These are phyloP conservation scores for Eustalomyia histrio DNA, from an alignment of 2,888 invertebrate genomes.

Conservation along the genomic window DNA sequence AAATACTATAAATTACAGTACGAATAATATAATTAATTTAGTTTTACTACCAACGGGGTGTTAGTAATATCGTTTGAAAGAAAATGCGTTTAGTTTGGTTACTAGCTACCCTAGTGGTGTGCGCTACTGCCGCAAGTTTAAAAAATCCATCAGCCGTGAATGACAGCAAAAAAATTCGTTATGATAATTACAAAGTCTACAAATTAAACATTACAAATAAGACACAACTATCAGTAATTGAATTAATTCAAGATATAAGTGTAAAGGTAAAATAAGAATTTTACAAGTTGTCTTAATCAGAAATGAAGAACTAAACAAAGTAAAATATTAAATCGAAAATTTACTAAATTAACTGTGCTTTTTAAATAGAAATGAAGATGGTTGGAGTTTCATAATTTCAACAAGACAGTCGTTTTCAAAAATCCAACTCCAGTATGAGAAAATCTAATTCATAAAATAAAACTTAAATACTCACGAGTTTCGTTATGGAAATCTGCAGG, in stretches of 20 bases:
- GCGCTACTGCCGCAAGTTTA: constrained; percentile 65
- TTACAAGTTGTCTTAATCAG: too few relatives aligned
- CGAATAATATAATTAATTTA: background rate
- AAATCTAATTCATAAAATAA: too few relatives aligned
- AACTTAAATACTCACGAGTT: too few relatives aligned
- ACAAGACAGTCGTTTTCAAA: too few relatives aligned
- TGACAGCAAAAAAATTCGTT: constrained; percentile 70
- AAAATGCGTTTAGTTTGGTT: constrained; percentile 68
- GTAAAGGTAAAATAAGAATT: constrained; percentile 63
- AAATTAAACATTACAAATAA: constrained; percentile 79
- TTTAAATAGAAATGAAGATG: too few relatives aligned
- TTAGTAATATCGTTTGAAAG: background rate
- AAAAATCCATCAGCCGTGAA: constrained; percentile 48
- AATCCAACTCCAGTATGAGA: too few relatives aligned
- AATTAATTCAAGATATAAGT: constrained; percentile 69
- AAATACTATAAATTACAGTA: constrained; percentile 29
- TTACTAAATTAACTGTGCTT: too few relatives aligned
- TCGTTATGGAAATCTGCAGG: too few relatives aligned
- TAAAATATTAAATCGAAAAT: too few relatives aligned
- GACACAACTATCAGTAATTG: constrained; percentile 80
- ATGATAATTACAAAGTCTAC: constrained; percentile 75
- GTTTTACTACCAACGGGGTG: constrained; percentile 11
- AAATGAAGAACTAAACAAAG: too few relatives aligned
- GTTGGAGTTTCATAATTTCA: too few relatives aligned
- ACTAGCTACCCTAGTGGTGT: constrained; percentile 66